A percentile compares a stretch with the other conserved stretches of the same genome.
Evolutionary conservation across 1,140 invertebrate genomes (phyloP).

Genomic region (Cydia strobilella): DNA sequence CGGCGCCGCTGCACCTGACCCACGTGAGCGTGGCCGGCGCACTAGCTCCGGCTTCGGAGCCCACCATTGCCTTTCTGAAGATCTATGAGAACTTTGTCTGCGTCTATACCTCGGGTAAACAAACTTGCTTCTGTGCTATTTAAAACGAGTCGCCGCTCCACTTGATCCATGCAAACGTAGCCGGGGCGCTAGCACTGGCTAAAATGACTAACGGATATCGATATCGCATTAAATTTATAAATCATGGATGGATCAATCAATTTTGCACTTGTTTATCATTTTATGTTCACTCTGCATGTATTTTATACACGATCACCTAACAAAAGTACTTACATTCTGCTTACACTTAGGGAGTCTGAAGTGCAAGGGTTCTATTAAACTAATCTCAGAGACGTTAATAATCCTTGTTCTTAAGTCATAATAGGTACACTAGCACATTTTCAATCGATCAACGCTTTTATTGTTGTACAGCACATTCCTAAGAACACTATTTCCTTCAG

Average conservation of each 20-base stretch:
- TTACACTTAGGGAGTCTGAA: too few species aligned
- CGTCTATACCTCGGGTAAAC: conserved; percentile 89
- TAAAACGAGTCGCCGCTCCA: too few species aligned
- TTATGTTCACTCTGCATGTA: background rate
- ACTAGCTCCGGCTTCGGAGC: conserved; percentile 82
- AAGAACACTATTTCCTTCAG: conserved; percentile 54
- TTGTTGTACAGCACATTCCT: background rate
- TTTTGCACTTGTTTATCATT: too few species aligned
- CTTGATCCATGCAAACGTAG: too few species aligned
- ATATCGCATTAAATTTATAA: too few species aligned
- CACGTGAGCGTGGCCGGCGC: conserved; percentile 92
- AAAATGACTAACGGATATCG: too few species aligned
- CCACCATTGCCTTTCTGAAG: conserved; percentile 91
- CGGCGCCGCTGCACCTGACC: conserved; percentile 91
- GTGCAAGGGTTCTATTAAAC: background rate
- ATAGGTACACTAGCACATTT: background rate
- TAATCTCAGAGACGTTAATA: background rate
- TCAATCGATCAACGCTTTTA: background rate
- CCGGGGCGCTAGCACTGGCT: too few species aligned
- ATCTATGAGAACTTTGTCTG: conserved; percentile 92
- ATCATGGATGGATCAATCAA: too few species aligned
- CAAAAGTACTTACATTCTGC: background rate
- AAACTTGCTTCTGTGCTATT: background rate
- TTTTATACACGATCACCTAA: conserved; percentile 12
- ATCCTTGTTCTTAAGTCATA: background rate